Conservation (phyloP, 2,113 vertebrate genomes). For the Phoenicopterus ruber region DNA sequence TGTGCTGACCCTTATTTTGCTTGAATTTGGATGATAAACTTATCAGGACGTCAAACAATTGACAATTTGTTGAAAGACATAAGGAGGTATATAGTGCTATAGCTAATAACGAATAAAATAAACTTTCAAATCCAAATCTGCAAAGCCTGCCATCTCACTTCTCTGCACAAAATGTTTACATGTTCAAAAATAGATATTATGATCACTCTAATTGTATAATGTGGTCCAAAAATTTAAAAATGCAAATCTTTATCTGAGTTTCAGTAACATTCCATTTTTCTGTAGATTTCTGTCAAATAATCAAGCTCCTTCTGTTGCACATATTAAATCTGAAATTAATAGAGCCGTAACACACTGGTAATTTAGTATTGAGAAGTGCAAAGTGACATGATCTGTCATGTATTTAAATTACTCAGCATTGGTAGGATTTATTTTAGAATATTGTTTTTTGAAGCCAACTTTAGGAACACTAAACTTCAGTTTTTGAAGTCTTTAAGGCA, state of each 20-base stretch:
- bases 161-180: not conserved
- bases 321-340: not conserved
- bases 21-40: not conserved
- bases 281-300: not conserved
- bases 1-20: not conserved
- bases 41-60: not conserved
- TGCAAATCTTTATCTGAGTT: not conserved
- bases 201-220: not conserved
- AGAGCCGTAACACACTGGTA: not conserved
- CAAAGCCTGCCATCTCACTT: not conserved
- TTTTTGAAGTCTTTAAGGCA: not conserved
- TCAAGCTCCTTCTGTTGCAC: not conserved
- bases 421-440: not conserved
- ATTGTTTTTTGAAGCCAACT: not conserved
- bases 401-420: conserved; percentile 11
- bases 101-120: not conserved
- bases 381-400: conserved; percentile 9
- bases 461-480: not conserved
- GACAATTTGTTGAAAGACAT: not conserved
- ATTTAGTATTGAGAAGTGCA: not conserved
- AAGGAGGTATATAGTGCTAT: not conserved
- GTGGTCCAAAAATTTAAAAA: not conserved
- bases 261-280: not conserved
- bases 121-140: not conserved
- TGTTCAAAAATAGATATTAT: not conserved